Percentiles rank a stretch among this genome's conserved stretches.
phyloP scores from a whole-genome alignment of 2,113 vertebrate genomes.

The Noctilio leporinus region DNA sequence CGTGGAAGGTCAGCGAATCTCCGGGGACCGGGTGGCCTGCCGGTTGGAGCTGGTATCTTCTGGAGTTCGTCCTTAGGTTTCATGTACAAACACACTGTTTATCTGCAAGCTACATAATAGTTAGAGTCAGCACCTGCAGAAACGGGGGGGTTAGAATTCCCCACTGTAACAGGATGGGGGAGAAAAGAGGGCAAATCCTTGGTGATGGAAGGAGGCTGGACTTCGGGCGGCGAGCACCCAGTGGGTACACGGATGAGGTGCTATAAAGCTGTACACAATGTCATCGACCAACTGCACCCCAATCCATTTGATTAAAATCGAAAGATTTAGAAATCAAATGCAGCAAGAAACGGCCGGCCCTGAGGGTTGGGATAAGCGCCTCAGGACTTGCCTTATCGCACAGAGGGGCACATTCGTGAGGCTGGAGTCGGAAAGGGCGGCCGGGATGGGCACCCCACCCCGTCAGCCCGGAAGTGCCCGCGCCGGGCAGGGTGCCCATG shows the following conservation, averaged over 20 bases:
- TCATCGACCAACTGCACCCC: background rate
- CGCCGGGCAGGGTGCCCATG: rapidly evolving
- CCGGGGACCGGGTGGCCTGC: too few species aligned
- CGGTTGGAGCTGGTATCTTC: too few species aligned
- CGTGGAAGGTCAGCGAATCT: too few species aligned
- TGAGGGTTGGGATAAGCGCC: background rate
- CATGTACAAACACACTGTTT: too few species aligned
- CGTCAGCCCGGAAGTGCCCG: rapidly evolving
- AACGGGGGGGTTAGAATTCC: too few species aligned
- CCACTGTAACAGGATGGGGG: too few species aligned
- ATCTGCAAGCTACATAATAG: too few species aligned
- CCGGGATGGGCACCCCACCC: background rate
- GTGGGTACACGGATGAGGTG: background rate
- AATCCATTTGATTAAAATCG: background rate
- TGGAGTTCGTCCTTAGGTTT: too few species aligned
- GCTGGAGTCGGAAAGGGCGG: background rate
- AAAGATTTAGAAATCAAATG: background rate
- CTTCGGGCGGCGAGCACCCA: too few species aligned
- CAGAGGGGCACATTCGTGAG: rapidly evolving
- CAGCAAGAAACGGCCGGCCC: background rate
- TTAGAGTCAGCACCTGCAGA: too few species aligned
- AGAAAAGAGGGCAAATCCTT: background rate
- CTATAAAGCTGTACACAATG: background rate
- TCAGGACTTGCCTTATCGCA: background rate
- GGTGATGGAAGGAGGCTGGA: background rate